Evolutionary conservation across 2,888 invertebrate genomes (phyloP).

Genomic region (Scrobipalpa costella): DNA sequence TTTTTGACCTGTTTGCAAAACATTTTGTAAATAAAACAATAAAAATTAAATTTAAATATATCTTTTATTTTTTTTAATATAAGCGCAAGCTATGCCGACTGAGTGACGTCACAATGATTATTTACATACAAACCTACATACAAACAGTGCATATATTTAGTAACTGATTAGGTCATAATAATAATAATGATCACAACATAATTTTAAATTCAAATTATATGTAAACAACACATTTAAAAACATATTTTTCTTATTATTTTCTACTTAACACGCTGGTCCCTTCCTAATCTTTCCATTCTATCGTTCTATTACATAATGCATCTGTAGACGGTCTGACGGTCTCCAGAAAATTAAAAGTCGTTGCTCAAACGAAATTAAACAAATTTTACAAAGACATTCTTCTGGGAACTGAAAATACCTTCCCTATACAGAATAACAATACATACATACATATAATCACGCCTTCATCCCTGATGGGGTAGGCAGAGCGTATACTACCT

Average conservation of each 20-base stretch:
- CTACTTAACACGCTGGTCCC: slow-evolving; percentile 59
- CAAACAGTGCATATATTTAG: slow-evolving; percentile 25
- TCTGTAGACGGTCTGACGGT: background rate
- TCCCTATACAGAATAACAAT: too few relatives aligned
- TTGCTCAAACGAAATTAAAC: too few relatives aligned
- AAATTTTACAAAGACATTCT: too few relatives aligned
- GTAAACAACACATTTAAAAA: slow-evolving; percentile 49
- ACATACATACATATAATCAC: too few relatives aligned
- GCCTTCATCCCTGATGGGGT: too few relatives aligned
- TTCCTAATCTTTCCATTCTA: slow-evolving; percentile 30
- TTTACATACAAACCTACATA: slow-evolving; percentile 55
- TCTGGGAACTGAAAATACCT: too few relatives aligned
- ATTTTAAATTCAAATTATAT: slow-evolving; percentile 49
- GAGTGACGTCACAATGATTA: slow-evolving; percentile 33
- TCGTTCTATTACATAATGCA: background rate
- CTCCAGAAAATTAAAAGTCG: too few relatives aligned
- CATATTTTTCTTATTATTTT: slow-evolving; percentile 38
- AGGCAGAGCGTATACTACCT: too few relatives aligned
- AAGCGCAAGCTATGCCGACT: slow-evolving; percentile 71
- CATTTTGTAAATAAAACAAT: slow-evolving; percentile 38
- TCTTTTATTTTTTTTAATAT: slow-evolving; percentile 62
- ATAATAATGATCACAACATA: slow-evolving; percentile 59
- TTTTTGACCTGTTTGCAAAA: background rate
- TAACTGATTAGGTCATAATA: slow-evolving; percentile 60
- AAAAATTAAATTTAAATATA: slow-evolving; percentile 60